Evolutionary conservation across 2,888 invertebrate species (phyloP), one percentile per base, ranked within the genome.

Genomic region (Acanthosepion esculentum): DNA sequence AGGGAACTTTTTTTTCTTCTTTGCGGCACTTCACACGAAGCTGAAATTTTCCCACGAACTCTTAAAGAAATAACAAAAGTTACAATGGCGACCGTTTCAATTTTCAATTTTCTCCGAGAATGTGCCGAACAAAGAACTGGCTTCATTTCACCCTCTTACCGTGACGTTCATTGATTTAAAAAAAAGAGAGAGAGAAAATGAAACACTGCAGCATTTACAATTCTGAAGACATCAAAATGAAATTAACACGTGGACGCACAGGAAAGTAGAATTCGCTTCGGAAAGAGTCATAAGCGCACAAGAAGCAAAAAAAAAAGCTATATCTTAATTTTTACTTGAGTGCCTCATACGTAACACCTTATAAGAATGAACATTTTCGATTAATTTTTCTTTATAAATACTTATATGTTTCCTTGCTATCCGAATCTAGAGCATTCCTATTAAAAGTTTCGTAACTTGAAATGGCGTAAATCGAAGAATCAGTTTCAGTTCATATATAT

Each of bases 21-120:
- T 78, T 15, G 18, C 78, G 10, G 78, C 18, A 78, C 78, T 78
- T 78, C 78, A 78, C 15, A 78, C 78, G 33, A 78, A 33, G 78
- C 78, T 78, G 78, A 78, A n/a, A 33, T 78, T 78, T 78, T 78
- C 78, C 78, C 78, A 78, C 78, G 78, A 78, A 78, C 78, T 78
- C 78, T 78, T n/a, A 33, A 78, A 33, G 78, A 78, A 78, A 78
- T 78, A n/a, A 78, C n/a, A 33, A 78, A 78, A 78, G 12, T 59
- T 59, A 59, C 7, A 23, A 59, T 59, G 59, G 59, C 59, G 59
- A 59, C 78, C n/a, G 78, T 78, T 78, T 78, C 78, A 78, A n/a
- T 78, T 78, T 78, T 78, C n/a, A 78, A n/a, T 78, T 78, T 78
- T 78, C n/a, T 78, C 78, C 78, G 5, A 78, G n/a, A 78, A 15